Base-by-base conservation (phyloP, 2,113 vertebrate genomes). In the Syrrhaptes paradoxus region DNA sequence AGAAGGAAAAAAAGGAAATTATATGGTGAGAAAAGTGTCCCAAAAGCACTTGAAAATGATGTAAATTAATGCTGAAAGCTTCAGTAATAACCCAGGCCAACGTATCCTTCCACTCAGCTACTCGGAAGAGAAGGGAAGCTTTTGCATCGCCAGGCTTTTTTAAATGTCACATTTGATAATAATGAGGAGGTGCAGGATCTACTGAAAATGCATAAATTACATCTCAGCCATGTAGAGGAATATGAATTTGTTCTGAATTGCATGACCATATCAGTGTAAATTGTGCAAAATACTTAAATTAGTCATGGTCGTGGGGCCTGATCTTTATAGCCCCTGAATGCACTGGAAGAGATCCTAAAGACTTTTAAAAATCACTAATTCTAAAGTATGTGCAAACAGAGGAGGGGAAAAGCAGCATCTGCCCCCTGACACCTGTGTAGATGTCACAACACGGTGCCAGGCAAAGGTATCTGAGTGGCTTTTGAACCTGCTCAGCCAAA, bases 31-130 rank as follows among this genome's bases (percentile, higher is more conserved):
- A 86, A 94, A 90, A 94, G 32, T 59, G 45, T 67, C 65, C 67
- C 66, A 78, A 94, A 95, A 95, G 32, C 52, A 86, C 52, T 91
- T 81, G 52, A 71, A 96, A 94, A 84, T 92, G 5, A 90, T 74
- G 65, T 67, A 89, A 95, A 94, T 93, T 80, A 96, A 77, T 90
- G 51, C 45, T 95, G 95, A 95, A 94, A 91, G 34, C 76, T 65
- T 86, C 24, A 3, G 48, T 88, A 90, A 93, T 88, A 88, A 72
- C 34, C 57, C 48, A 81, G 68, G 43, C 75, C 59, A 67, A 67
- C 13, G n/a, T 9, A 9, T 77, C 63, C 31, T 94, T 94, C 51
- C 82, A 81, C 21, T 92, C n/a, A 73, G 55, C 45, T 71, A 61
- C 43, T 59, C n/a, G 5, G 51, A 70, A 79, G 18, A 90, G 14